phyloP scores from a whole-genome alignment of 2,113 vertebrate genomes.

The Coregonus clupeaformis region DNA sequence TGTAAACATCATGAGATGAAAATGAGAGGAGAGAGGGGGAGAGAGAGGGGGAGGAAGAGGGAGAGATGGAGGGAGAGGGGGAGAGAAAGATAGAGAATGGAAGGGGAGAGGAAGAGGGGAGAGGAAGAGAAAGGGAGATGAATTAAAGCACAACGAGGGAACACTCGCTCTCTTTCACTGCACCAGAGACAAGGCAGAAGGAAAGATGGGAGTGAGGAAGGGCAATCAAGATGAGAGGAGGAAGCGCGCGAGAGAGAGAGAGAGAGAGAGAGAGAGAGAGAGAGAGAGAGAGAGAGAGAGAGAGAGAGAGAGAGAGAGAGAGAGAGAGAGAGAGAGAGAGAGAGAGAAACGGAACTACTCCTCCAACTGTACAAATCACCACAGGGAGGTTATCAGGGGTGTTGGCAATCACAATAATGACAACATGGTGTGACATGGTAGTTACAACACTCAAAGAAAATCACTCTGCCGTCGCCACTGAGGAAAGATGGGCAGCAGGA shows the following conservation, averaged over 20 bases:
- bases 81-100: background rate
- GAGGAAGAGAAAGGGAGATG: conserved; percentile 2
- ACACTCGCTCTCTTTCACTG: no score
- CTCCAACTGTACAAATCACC: conserved; percentile 68
- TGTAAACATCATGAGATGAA: conserved; percentile 37
- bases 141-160: background rate
- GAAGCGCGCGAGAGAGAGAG: background rate
- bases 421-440: conserved; percentile 73
- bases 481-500: conserved; percentile 56
- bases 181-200: no score
- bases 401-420: conserved; percentile 73
- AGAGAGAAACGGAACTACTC: conserved; percentile 60
- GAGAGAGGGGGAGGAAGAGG: background rate
- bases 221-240: background rate
- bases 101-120: conserved; percentile 20
- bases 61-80: background rate
- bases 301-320: conserved; percentile 27
- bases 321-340: conserved; percentile 15
- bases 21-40: conserved; percentile 1
- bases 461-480: conserved; percentile 45
- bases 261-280: conserved; percentile 18
- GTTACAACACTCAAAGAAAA: conserved; percentile 72
- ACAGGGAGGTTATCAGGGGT: conserved; percentile 66
- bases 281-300: conserved; percentile 17
- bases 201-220: background rate